Evolutionary conservation across 2,888 invertebrate species (phyloP), one percentile per base, ranked within the genome.

Genomic region (Macropis europaea): DNA sequence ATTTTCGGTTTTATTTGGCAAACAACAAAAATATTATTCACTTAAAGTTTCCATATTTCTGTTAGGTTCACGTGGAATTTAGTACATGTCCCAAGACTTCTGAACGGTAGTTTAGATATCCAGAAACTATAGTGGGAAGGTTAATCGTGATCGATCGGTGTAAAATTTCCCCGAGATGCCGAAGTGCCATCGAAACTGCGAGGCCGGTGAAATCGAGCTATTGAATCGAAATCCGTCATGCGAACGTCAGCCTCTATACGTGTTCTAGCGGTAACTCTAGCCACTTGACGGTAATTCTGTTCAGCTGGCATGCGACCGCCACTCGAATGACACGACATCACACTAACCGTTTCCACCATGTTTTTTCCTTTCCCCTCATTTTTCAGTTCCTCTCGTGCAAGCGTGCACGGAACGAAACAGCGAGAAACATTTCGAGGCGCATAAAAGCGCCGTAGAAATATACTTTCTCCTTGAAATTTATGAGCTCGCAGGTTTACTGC

Each of bases 141-240:
- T 52, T 76, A 81, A 81, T 79, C 54, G 62, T 47, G 45, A 79
- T 81, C 77, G 81, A 82, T 79, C 72, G 82, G 76, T 79, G 76
- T 82, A 79, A 79, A 84, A 85, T 82, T 84, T 85, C 78, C 74
- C 78, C 54, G 64, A 71, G 79, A 80, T 78, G 76, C 76, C 82
- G 79, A 56, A 61, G 77, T 69, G 78, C 80, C 73, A 82, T 84
- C 81, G 76, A 82, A 86, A 86, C 83, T 83, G 80, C 79, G 76
- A 70, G 73, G 76, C 67, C 40, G 48, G 81, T 81, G 83, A 86
- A 88, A 88, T 89, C 86, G 82, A 84, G 84, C 83, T 86, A 89
- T 89, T 82, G 85, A 86, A 89, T 88, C 87, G 87, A 79, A 84
- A 86, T 88, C 80, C 84, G 87, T 88, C 86, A 87, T 86, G 86